phyloP scores from a whole-genome alignment of 2,888 invertebrate species.

The Eumacrocentrus americanus region DNA sequence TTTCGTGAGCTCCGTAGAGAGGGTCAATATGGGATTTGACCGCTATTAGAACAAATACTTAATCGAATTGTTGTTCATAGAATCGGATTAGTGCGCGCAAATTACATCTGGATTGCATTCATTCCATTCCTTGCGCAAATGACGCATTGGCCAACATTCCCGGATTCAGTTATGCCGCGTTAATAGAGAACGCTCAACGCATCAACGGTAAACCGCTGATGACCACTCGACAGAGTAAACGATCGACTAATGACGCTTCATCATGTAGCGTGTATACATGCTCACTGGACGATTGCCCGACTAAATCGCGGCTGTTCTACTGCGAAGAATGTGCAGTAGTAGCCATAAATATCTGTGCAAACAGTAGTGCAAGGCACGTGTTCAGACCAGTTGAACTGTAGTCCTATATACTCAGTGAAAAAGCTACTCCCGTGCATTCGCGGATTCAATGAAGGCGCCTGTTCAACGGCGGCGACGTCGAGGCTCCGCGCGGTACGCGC shows the following conservation, averaged over 20 bases:
- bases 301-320: no score
- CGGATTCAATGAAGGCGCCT: neutral
- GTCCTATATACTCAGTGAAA: neutral
- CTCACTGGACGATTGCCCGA: no score
- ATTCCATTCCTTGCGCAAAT: neutral
- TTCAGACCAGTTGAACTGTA: neutral
- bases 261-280: no score
- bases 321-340: no score
- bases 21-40: no score
- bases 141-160: neutral
- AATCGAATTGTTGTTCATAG: no score
- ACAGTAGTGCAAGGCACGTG: neutral
- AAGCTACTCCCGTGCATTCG: neutral
- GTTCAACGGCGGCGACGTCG: conserved; percentile 8
- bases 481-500: conserved; percentile 24
- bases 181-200: neutral
- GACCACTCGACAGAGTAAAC: neutral
- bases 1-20: no score
- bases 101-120: neutral
- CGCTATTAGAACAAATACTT: no score
- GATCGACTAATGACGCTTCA: no score
- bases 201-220: neutral
- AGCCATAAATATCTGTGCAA: no score
- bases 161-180: neutral
- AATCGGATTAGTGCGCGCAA: no score